Evolutionary conservation across 2,113 vertebrate species (phyloP).

Genomic region (Abramis brama): DNA sequence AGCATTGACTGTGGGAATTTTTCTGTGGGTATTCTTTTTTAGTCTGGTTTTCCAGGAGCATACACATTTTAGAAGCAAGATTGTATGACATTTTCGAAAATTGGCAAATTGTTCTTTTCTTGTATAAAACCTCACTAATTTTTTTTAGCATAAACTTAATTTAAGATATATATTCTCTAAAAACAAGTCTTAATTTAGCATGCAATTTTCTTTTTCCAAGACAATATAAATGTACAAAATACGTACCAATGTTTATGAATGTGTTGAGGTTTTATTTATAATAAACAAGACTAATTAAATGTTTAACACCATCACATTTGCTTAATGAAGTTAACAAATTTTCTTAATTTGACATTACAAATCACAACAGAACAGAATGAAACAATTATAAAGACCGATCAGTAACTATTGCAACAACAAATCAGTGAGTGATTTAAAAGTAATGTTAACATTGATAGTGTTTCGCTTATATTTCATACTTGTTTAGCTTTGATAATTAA

Average conservation of each 20-base stretch:
- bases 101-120: neutral
- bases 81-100: neutral
- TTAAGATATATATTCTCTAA: neutral
- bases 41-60: too few species aligned
- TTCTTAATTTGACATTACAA: neutral
- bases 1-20: constrained; percentile 20
- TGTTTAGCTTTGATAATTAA: constrained; percentile 22
- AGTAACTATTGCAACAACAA: neutral
- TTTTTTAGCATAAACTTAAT: too few species aligned
- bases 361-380: constrained; percentile 7
- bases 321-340: neutral
- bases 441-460: neutral
- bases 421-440: neutral
- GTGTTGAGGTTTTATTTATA: neutral
- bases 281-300: neutral
- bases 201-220: neutral
- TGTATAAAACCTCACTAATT: neutral
- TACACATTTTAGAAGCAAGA: too few species aligned
- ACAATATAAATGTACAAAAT: neutral
- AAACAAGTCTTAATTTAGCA: neutral
- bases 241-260: neutral
- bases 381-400: neutral
- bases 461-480: neutral
- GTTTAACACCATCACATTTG: neutral
- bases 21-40: too few species aligned